Evolutionary conservation across 2,113 vertebrate genomes (phyloP).

Genomic region (Elaphurus davidianus): DNA sequence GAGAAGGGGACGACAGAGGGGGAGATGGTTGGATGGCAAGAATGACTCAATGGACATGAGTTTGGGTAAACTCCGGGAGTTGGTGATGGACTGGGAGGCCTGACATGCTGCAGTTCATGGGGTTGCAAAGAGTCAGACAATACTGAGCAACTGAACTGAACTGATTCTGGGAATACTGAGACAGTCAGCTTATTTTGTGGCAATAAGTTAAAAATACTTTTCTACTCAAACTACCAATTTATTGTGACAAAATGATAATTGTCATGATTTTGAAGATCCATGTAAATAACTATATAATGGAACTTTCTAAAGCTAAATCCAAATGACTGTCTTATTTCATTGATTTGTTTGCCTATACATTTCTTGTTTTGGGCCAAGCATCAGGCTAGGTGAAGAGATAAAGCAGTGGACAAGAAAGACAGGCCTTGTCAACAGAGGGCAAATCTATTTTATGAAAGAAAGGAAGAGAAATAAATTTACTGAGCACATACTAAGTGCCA

Average conservation of each 20-base stretch:
- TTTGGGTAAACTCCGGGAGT: neutral
- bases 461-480: neutral
- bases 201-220: neutral
- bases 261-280: neutral
- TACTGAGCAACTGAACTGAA: neutral
- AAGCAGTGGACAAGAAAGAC: neutral
- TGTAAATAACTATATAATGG: neutral
- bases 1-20: neutral
- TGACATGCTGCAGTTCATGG: neutral
- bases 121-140: neutral
- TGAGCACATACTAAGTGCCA: neutral
- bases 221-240: neutral
- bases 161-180: neutral
- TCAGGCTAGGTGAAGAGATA: neutral
- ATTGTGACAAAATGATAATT: neutral
- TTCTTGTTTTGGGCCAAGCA: neutral
- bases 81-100: neutral
- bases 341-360: neutral
- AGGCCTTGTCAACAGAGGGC: neutral
- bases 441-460: neutral
- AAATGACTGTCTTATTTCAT: neutral
- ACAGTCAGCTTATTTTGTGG: neutral
- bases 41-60: neutral
- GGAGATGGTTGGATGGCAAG: neutral
- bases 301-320: neutral